phyloP scores from a whole-genome alignment of 2,888 invertebrate species.

The Meiosimyza decipiens region DNA sequence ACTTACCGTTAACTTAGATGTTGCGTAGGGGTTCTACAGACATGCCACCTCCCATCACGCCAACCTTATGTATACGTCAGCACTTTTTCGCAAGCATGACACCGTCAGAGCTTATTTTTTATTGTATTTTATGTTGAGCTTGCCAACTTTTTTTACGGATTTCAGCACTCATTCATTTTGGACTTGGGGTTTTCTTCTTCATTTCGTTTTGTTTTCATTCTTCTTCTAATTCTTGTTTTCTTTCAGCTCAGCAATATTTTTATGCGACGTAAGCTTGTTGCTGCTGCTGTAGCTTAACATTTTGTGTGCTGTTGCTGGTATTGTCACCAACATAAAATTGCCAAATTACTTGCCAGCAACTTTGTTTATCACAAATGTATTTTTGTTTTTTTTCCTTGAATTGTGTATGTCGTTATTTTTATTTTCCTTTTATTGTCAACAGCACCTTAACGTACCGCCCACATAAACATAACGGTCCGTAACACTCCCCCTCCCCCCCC shows the following conservation, averaged over 20 bases:
- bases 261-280: slow-evolving; percentile 14
- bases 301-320: slow-evolving; percentile 8
- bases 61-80: slow-evolving; percentile 1
- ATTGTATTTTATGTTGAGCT: background rate
- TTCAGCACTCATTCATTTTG: background rate
- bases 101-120: background rate
- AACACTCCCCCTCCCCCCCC: too few species aligned
- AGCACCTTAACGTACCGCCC: background rate
- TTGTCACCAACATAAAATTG: slow-evolving; percentile 39
- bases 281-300: slow-evolving; percentile 5
- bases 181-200: too few species aligned
- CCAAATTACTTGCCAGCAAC: background rate
- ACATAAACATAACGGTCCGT: too few species aligned
- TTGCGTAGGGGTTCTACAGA: too few species aligned
- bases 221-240: background rate
- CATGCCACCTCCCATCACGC: background rate
- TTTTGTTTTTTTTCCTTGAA: background rate
- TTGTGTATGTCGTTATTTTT: background rate
- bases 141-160: background rate
- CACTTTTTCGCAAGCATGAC: background rate
- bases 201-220: background rate
- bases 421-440: background rate
- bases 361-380: background rate
- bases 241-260: background rate
- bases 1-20: too few species aligned